Conservation (phyloP, 2,797 vertebrate genomes). For the Anableps anableps region DNA sequence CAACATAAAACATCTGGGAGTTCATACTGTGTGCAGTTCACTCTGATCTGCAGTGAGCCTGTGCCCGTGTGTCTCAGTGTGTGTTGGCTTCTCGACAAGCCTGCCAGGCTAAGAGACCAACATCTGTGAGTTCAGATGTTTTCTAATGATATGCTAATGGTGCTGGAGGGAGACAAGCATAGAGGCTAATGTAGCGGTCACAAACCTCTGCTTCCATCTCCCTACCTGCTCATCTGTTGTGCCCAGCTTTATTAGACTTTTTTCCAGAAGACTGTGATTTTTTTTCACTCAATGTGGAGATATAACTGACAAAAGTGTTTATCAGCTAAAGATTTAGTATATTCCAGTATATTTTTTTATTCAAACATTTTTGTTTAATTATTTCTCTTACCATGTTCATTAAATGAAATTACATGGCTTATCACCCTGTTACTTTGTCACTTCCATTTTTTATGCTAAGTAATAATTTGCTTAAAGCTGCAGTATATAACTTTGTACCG, state of each 20-base stretch:
- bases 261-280: not conserved
- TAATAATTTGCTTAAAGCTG: too few species aligned
- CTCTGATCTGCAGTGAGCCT: constrained; percentile 32
- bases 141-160: constrained; percentile 82
- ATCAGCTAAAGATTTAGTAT: not conserved
- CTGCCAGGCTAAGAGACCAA: constrained; percentile 76
- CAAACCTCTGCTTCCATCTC: constrained; percentile 64
- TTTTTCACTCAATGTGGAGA: not conserved
- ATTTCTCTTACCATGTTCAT: too few species aligned
- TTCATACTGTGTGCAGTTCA: constrained; percentile 47
- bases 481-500: too few species aligned
- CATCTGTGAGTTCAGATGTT: constrained; percentile 83
- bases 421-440: too few species aligned
- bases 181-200: constrained; percentile 73
- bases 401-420: too few species aligned
- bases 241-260: constrained; percentile 9
- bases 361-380: too few species aligned
- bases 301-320: not conserved
- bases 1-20: constrained; percentile 73
- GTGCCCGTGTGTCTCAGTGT: constrained; percentile 41
- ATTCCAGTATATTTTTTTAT: too few species aligned
- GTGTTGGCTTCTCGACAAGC: constrained; percentile 62
- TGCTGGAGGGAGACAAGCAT: constrained; percentile 70
- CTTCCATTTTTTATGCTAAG: too few species aligned
- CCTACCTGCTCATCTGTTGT: constrained; percentile 22